Percentiles rank a stretch among this genome's conserved stretches.
Conservation (phyloP, 2,888 invertebrate species). For the Campaea margaritaria region DNA sequence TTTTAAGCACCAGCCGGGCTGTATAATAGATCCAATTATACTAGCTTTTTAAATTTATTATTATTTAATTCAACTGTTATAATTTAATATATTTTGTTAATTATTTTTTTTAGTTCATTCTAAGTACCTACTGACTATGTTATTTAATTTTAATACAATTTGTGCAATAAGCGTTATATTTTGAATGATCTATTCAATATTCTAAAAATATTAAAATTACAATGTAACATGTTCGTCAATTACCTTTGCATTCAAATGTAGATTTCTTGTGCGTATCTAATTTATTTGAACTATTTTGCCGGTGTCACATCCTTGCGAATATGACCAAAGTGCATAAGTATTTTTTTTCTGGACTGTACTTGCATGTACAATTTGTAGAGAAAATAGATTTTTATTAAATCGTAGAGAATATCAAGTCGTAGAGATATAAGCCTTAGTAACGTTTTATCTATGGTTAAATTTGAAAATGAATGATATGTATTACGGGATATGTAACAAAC, state of each 20-base stretch:
- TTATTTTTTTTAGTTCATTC: slow-evolving; percentile 2
- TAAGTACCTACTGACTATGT: slow-evolving; percentile 17
- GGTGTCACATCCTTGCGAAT: background rate
- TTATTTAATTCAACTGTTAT: slow-evolving; percentile 1
- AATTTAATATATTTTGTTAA: slow-evolving; percentile 5
- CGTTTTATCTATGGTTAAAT: background rate
- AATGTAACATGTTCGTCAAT: slow-evolving; percentile 14
- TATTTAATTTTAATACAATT: slow-evolving; percentile 14
- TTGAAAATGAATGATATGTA: slow-evolving; percentile 56
- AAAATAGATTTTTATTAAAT: slow-evolving; percentile 12
- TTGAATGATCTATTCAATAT: slow-evolving; percentile 25
- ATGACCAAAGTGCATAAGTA: background rate
- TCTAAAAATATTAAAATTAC: slow-evolving; percentile 29
- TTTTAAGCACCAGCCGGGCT: slow-evolving; percentile 15
- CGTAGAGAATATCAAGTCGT: slow-evolving; percentile 4
- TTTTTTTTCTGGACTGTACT: background rate
- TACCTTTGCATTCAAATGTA: slow-evolving; percentile 10
- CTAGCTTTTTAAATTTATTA: background rate
- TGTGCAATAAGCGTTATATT: slow-evolving; percentile 33
- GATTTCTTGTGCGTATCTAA: slow-evolving; percentile 32
- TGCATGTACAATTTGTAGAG: background rate
- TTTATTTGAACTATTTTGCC: background rate
- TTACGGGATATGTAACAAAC: slow-evolving; percentile 55
- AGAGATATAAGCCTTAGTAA: background rate
- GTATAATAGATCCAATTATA: slow-evolving; percentile 5